These are phyloP conservation scores for Parazoanthus swiftii DNA, from an alignment of 92 coral and sea anemone genomes.

Conservation along the genomic window DNA sequence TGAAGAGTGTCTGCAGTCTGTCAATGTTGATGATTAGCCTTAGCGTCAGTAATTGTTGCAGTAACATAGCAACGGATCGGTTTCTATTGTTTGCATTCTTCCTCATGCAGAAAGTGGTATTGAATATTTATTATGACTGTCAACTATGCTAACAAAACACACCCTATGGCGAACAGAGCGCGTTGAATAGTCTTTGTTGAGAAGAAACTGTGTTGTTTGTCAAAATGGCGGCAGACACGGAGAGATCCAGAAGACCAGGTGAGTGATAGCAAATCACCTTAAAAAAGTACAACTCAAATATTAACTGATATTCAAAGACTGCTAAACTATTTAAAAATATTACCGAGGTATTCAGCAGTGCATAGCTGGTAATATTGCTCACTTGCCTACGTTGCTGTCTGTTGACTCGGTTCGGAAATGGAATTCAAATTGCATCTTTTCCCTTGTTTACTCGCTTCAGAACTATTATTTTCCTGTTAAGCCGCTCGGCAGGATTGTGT, in stretches of 20 bases:
- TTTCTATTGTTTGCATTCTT: background rate
- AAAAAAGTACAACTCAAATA: too few relatives aligned
- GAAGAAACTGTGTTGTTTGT: background rate
- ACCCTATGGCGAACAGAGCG: background rate
- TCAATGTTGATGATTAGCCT: background rate
- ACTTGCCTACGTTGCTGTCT: background rate
- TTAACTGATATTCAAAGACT: background rate
- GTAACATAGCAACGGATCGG: background rate
- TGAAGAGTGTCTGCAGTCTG: background rate
- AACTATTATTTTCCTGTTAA: background rate
- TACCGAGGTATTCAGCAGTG: too few relatives aligned
- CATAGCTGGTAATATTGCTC: background rate
- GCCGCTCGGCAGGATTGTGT: background rate
- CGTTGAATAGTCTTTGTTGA: background rate
- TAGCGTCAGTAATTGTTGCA: background rate
- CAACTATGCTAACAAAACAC: background rate
- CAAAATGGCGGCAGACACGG: constrained; percentile 29
- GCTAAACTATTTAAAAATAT: background rate
- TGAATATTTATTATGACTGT: background rate
- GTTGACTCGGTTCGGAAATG: background rate
- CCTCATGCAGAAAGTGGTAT: background rate
- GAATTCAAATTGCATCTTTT: background rate
- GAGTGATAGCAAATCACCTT: background rate
- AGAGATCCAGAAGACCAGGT: constrained; percentile 32
- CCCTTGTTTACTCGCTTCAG: background rate